Evolutionary conservation across 2,888 invertebrate species (phyloP).

Genomic region (Monoplex corrugatus): DNA sequence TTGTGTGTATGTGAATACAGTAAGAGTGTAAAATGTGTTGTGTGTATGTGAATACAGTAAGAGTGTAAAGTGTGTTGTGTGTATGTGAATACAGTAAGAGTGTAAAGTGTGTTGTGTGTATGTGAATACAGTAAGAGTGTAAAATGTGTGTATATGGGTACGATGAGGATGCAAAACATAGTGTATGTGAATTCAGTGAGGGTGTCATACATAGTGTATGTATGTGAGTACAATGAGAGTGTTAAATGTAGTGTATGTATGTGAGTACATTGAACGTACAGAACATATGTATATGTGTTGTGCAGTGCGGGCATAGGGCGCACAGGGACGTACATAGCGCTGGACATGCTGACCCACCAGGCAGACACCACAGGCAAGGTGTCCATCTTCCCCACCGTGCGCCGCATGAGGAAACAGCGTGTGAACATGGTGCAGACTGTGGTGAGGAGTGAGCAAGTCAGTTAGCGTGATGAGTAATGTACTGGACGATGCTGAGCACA

Average conservation of each 20-base stretch:
- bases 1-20: no score
- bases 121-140: no score
- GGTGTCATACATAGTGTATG: not conserved
- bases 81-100: no score
- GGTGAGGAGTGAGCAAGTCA: no score
- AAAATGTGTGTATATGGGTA: not conserved
- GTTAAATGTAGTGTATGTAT: not conserved
- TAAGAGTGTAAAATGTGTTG: no score
- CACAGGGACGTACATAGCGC: constrained; percentile 44
- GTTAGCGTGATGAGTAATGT: no score
- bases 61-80: no score
- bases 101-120: no score
- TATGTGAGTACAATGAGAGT: not conserved
- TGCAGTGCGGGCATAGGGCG: constrained; percentile 47
- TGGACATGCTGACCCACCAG: constrained; percentile 41
- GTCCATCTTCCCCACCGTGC: constrained; percentile 29
- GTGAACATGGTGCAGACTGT: constrained; percentile 46
- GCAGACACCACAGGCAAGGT: constrained; percentile 36
- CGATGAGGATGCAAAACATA: not conserved
- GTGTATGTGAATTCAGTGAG: not conserved
- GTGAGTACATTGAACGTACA: not conserved
- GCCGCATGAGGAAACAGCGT: constrained; percentile 30
- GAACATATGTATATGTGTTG: not conserved
- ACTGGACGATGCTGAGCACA: no score
- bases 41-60: no score